Conservation (phyloP, 1,140 invertebrate genomes). For the Meloidogyne chitwoodi region DNA sequence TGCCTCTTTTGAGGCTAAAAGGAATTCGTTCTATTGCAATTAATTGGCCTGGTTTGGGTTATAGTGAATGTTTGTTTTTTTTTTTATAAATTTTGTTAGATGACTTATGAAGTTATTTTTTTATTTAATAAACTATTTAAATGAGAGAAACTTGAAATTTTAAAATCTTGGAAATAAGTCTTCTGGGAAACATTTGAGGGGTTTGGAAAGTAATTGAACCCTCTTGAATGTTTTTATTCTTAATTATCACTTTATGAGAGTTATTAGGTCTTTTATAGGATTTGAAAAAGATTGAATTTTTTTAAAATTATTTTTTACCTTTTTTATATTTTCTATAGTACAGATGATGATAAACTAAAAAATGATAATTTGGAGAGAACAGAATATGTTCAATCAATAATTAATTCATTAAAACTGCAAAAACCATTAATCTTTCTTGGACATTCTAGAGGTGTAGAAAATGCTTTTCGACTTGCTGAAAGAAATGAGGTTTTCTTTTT, state of each 20-base stretch:
- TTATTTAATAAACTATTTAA: too few relatives aligned
- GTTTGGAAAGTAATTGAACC: too few relatives aligned
- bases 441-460: conserved; percentile 40
- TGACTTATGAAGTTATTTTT: too few relatives aligned
- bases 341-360: conserved; percentile 32
- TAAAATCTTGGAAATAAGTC: too few relatives aligned
- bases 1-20: conserved; percentile 26
- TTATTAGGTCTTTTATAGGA: too few relatives aligned
- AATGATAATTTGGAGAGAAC: conserved; percentile 40
- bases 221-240: too few relatives aligned
- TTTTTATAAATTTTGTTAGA: not conserved
- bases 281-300: too few relatives aligned
- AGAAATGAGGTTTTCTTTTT: not conserved
- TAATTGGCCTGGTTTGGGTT: conserved; percentile 52
- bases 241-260: too few relatives aligned
- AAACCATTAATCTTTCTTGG: conserved; percentile 44
- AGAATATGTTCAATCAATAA: conserved; percentile 36
- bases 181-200: not conserved
- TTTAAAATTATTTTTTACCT: not conserved
- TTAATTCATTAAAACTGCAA: conserved; percentile 38
- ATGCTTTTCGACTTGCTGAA: conserved; percentile 45
- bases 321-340: not conserved
- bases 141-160: too few relatives aligned
- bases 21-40: conserved; percentile 42
- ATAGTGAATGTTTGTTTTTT: conserved; percentile 32